Evolutionary conservation across 2,113 vertebrate species (phyloP).

Genomic region (Microcebus tavaratra): DNA sequence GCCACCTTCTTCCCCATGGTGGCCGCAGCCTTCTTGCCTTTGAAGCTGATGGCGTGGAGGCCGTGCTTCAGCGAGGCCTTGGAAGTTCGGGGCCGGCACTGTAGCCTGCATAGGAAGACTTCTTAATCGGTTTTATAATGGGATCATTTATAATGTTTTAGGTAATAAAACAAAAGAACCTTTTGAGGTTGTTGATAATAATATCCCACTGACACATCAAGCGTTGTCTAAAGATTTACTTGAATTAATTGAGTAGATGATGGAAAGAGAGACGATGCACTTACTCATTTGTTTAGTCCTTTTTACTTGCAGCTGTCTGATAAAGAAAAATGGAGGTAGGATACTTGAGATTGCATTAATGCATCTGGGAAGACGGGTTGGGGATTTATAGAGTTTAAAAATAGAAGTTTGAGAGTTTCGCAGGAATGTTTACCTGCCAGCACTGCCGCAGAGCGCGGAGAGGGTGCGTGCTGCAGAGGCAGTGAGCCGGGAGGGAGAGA

Average conservation of each 20-base stretch:
- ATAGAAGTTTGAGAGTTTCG: background rate
- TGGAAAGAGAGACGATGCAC: constrained; percentile 41
- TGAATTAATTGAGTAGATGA: constrained; percentile 56
- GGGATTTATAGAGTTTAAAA: background rate
- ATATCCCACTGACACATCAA: background rate
- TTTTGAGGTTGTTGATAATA: constrained; percentile 47
- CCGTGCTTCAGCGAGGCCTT: background rate
- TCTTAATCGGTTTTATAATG: constrained; percentile 29
- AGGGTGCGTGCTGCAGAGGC: accelerated
- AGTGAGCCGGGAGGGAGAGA: accelerated
- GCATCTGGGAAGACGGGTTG: background rate
- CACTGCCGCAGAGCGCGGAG: accelerated
- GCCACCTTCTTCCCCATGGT: too few species aligned
- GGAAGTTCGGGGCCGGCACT: background rate
- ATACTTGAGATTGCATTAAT: background rate
- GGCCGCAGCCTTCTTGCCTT: background rate
- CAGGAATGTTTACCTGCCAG: background rate
- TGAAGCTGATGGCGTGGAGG: background rate
- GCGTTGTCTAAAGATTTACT: constrained; percentile 54
- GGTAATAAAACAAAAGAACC: constrained; percentile 44
- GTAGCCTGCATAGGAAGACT: background rate
- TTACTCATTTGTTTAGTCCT: background rate
- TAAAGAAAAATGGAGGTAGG: constrained; percentile 4
- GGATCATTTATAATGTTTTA: constrained; percentile 32
- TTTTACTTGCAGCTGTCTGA: constrained; percentile 7